These are phyloP conservation scores for Brachylomia viminalis DNA, from an alignment of 2,888 invertebrate species.

Conservation along the genomic window DNA sequence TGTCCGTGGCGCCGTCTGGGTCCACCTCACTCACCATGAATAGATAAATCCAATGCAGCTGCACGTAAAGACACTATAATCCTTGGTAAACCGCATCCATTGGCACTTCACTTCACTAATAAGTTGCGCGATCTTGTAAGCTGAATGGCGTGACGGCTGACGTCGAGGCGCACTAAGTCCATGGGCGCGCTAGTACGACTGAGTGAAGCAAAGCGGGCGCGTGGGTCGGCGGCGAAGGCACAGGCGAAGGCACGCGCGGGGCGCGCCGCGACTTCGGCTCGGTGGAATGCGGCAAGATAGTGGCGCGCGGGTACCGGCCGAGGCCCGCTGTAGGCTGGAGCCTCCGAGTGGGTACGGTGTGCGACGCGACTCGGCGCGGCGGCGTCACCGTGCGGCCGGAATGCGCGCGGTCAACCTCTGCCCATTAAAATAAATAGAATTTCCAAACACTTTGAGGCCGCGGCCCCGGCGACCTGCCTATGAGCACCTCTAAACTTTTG, in stretches of 20 bases:
- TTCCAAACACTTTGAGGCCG: slow-evolving; percentile 73
- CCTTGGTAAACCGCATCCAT: slow-evolving; percentile 87
- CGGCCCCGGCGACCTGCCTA: slow-evolving; percentile 66
- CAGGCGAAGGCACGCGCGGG: slow-evolving; percentile 88
- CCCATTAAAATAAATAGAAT: slow-evolving; percentile 80
- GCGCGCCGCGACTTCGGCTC: slow-evolving; percentile 88
- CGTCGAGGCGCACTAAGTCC: slow-evolving; percentile 78
- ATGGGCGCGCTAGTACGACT: slow-evolving; percentile 85
- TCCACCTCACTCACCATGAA: slow-evolving; percentile 87
- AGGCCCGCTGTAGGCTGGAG: slow-evolving; percentile 80
- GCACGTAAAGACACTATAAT: slow-evolving; percentile 82
- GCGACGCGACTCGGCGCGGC: slow-evolving; percentile 73
- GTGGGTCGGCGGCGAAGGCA: slow-evolving; percentile 92
- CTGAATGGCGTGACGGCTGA: slow-evolving; percentile 71
- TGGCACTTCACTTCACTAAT: slow-evolving; percentile 88
- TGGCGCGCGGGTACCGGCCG: slow-evolving; percentile 84
- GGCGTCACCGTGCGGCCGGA: slow-evolving; percentile 72
- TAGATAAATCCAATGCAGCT: slow-evolving; percentile 86
- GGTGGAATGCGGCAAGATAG: slow-evolving; percentile 86
- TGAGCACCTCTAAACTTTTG: slow-evolving; percentile 69
- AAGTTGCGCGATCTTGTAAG: slow-evolving; percentile 80
- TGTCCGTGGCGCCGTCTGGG: slow-evolving; percentile 75
- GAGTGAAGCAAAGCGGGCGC: slow-evolving; percentile 91
- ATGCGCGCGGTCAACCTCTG: slow-evolving; percentile 81
- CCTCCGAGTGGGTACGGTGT: slow-evolving; percentile 70